A percentile compares a stretch with the other conserved stretches of the same genome.
These are phyloP conservation scores for Agrochola circellaris DNA, from an alignment of 2,888 invertebrate genomes.

Conservation along the genomic window DNA sequence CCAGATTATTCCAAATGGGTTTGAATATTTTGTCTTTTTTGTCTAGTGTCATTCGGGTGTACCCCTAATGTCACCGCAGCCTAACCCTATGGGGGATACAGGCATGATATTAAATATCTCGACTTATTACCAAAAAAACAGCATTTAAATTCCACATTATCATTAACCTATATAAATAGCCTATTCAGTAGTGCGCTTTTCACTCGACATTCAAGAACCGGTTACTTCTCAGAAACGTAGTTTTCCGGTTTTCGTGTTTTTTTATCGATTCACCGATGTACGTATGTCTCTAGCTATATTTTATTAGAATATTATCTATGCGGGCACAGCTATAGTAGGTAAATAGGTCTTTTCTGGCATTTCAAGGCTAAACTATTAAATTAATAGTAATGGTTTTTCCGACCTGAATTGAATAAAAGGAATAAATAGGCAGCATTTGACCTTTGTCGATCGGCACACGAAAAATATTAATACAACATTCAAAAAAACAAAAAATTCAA, in stretches of 20 bases:
- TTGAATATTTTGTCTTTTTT: slow-evolving; percentile 26
- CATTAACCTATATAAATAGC: not conserved
- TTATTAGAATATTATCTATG: not conserved
- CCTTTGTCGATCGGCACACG: not conserved
- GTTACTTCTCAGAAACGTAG: not conserved
- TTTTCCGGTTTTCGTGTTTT: not conserved
- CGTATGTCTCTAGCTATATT: not conserved
- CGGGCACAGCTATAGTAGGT: not conserved
- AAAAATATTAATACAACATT: too few species aligned
- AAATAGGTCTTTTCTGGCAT: not conserved
- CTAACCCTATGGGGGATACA: not conserved
- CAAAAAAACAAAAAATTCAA: too few species aligned
- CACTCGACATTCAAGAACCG: not conserved
- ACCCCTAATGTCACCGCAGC: not conserved
- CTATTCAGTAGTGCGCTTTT: slow-evolving; percentile 2
- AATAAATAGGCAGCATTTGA: not conserved
- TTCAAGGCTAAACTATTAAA: not conserved
- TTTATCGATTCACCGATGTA: not conserved
- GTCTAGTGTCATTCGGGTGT: not conserved
- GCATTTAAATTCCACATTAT: not conserved
- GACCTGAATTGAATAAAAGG: not conserved
- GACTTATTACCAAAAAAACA: not conserved
- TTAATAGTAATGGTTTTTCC: not conserved
- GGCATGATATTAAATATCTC: not conserved
- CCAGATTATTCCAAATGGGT: slow-evolving; percentile 22